These are phyloP conservation scores for Erythrocercus mccallii DNA, from an alignment of 2,113 vertebrate species.

Conservation along the genomic window DNA sequence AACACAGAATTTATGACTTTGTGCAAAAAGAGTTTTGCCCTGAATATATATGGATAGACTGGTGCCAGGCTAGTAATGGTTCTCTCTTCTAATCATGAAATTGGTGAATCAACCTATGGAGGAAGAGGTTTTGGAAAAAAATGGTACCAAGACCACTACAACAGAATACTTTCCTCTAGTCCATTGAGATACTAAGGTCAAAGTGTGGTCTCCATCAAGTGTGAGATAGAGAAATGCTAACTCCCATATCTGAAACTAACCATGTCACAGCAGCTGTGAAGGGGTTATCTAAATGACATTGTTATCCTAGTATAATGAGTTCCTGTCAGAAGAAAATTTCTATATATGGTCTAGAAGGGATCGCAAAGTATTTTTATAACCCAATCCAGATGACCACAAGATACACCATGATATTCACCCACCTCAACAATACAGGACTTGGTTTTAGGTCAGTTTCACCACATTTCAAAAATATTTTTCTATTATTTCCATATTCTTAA, in stretches of 20 bases:
- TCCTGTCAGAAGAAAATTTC: neutral
- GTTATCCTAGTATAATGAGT: neutral
- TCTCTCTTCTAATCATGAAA: neutral
- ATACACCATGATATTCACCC: neutral
- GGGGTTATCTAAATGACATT: neutral
- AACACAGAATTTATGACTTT: neutral
- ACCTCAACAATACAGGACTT: neutral
- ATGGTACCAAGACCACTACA: neutral
- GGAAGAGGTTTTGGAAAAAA: neutral
- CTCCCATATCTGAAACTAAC: neutral
- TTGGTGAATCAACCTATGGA: neutral
- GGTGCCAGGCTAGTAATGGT: rapidly evolving
- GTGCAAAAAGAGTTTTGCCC: neutral
- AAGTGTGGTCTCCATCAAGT: neutral
- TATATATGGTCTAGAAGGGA: neutral
- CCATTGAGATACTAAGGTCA: neutral
- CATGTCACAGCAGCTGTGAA: neutral
- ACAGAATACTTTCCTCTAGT: neutral
- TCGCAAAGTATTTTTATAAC: neutral
- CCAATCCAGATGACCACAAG: neutral
- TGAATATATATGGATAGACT: neutral
- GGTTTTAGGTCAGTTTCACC: neutral
- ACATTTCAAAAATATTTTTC: neutral
- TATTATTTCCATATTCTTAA: neutral
- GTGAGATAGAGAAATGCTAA: neutral